These are phyloP conservation scores for Phrynocephalus guinanensis DNA, from an alignment of 2,797 vertebrate species.

Conservation along the genomic window DNA sequence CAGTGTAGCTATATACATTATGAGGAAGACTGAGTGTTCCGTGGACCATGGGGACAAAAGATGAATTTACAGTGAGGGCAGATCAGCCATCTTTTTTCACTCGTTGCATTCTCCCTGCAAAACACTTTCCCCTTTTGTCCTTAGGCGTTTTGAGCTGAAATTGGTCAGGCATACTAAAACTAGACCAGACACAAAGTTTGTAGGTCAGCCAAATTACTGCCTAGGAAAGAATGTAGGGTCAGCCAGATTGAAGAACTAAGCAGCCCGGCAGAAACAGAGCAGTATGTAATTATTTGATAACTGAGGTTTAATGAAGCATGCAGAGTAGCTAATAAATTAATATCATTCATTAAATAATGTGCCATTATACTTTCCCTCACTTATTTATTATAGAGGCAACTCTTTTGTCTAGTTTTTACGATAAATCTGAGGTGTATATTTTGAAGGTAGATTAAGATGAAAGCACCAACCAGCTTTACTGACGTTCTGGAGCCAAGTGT, in stretches of 20 bases:
- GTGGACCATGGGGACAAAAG: background rate
- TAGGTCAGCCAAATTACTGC: background rate
- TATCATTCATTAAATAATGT: constrained; percentile 19
- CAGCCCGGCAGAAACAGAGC: background rate
- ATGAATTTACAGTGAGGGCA: background rate
- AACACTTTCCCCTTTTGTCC: background rate
- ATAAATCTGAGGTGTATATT: background rate
- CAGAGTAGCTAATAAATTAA: constrained; percentile 27
- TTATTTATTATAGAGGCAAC: background rate
- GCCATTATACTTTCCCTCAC: background rate
- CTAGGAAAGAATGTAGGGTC: constrained; percentile 7
- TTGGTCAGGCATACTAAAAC: constrained; percentile 9
- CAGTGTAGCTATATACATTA: too few relatives aligned
- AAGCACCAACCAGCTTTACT: background rate
- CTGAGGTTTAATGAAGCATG: constrained; percentile 20
- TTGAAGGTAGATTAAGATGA: background rate
- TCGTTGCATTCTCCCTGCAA: background rate
- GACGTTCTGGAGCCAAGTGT: constrained; percentile 4
- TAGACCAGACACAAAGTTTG: constrained; percentile 24
- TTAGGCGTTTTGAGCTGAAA: background rate
- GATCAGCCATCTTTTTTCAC: background rate
- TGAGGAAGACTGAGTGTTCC: too few relatives aligned
- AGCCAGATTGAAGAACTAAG: background rate
- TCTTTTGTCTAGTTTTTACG: constrained; percentile 7
- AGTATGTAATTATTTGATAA: constrained; percentile 9